These are phyloP conservation scores for Zaprionus kolodkinae DNA, from an alignment of 1,140 invertebrate genomes.

Conservation along the genomic window DNA sequence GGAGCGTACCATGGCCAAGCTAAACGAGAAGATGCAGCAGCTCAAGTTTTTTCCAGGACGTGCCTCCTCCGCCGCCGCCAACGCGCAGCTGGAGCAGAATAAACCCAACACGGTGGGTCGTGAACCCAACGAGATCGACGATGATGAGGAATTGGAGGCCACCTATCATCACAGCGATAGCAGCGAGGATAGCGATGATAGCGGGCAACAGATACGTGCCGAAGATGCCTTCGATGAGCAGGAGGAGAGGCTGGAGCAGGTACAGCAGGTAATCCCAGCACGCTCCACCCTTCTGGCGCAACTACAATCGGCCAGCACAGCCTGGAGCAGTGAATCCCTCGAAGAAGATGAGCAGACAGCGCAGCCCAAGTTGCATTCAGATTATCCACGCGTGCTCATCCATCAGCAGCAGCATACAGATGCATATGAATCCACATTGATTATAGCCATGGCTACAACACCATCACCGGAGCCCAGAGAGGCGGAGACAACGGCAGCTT, in stretches of 20 bases:
- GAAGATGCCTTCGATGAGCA: conserved; percentile 47
- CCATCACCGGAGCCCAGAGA: not conserved
- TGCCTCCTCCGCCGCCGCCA: not conserved
- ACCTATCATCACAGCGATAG: conserved; percentile 73
- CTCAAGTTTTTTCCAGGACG: conserved; percentile 69
- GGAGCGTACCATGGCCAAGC: conserved; percentile 61
- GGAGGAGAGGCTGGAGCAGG: not conserved
- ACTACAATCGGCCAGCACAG: conserved; percentile 48
- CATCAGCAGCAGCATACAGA: conserved; percentile 80
- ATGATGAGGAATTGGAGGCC: conserved; percentile 66
- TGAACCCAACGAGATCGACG: conserved; percentile 67
- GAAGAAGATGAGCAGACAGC: conserved; percentile 49
- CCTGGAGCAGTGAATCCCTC: conserved; percentile 70
- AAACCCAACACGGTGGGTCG: conserved; percentile 68
- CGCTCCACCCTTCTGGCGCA: conserved; percentile 48
- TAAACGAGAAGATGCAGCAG: conserved; percentile 75
- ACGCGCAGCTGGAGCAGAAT: conserved; percentile 10
- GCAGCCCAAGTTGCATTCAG: conserved; percentile 10
- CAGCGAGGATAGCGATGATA: conserved; percentile 38
- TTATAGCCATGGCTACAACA: conserved; percentile 72
- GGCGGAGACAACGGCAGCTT: conserved; percentile 17
- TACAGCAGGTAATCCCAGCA: not conserved
- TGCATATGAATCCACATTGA: conserved; percentile 74
- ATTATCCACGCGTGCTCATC: conserved; percentile 77
- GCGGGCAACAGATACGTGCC: conserved; percentile 52